Base-by-base conservation (phyloP, 2,113 vertebrate genomes). In the Pelodiscus sinensis region DNA sequence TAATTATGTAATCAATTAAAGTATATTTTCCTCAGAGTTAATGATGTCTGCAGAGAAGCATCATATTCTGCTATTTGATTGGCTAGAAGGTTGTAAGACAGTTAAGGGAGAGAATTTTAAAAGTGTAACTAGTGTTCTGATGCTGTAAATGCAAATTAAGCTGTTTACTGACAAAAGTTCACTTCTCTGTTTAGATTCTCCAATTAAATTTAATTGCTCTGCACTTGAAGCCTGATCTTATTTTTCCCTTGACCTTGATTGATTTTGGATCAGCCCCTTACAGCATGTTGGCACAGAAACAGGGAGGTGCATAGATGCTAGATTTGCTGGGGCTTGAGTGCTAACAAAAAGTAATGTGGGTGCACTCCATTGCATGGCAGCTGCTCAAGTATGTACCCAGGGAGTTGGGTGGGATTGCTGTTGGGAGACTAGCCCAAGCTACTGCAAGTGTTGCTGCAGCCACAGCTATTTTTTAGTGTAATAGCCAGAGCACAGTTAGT, bases 21-120 rank as follows among this genome's bases (percentile, higher is more conserved):
- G 84, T 95, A 7, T 97, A 92, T 95, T 96, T 95, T 96, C 78
- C 25, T 90, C 88, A 60, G 58, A 91, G 68, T 88, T 96, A 96
- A 94, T 91, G 90, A 95, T 0, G 12, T 80, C 79, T 92, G 65
- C 73, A 90, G 77, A 1, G 0, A 19, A 35, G 50, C 60, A 81
- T 95, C 31, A 84, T 0, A 0, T 0, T 0, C 81, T 22, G 5
- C 38, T 80, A 88, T 80, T 56, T 0, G 4, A 51, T 82, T 93
- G 83, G n/a, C 71, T 93, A 88, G 65, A 77, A 9, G 24, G 77
- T 71, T 90, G 84, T 75, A 80, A 84, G 71, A 81, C 10, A 0
- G 16, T 29, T 71, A 9, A 19, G 22, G 65, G 83, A 71, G 35
- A 38, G 24, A 92, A 79, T 0, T 84, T 82, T 13, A 54, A 87